Evolutionary conservation across 1,140 invertebrate species (phyloP).

Genomic region (Lamellibrachia luymesi): DNA sequence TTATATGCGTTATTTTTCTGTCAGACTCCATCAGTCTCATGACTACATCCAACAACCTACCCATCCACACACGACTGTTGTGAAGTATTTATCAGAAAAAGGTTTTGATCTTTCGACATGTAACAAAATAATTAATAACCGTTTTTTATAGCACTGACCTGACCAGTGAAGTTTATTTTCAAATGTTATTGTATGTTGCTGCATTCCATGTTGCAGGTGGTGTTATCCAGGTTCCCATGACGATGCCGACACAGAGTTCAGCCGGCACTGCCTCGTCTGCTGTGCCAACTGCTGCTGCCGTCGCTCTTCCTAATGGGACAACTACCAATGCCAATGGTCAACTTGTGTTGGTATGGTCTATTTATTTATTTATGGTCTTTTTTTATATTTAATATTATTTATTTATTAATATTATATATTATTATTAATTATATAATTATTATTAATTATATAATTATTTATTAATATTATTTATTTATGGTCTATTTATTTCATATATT

Average conservation of each 20-base stretch:
- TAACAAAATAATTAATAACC: background rate
- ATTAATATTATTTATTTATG: no score
- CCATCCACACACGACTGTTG: background rate
- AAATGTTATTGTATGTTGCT: background rate
- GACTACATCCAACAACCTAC: background rate
- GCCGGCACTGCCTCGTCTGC: background rate
- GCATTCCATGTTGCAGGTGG: slow-evolving; percentile 13
- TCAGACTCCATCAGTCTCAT: no score
- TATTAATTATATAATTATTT: no score
- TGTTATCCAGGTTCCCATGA: slow-evolving; percentile 12
- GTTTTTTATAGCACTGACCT: background rate
- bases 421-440: no score
- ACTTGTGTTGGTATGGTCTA: background rate
- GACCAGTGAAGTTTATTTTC: background rate
- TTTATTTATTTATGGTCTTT: no score
- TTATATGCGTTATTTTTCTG: no score
- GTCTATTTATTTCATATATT: no score
- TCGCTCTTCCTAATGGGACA: background rate
- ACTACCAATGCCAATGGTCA: background rate
- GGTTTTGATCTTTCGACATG: background rate
- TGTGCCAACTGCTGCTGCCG: background rate
- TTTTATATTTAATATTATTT: no score
- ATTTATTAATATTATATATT: no score
- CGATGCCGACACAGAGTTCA: background rate
- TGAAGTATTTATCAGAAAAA: no score